A percentile compares a stretch with the other conserved stretches of the same genome.
Evolutionary conservation across 2,797 vertebrate species (phyloP).

Genomic region (Caiman crocodilus): DNA sequence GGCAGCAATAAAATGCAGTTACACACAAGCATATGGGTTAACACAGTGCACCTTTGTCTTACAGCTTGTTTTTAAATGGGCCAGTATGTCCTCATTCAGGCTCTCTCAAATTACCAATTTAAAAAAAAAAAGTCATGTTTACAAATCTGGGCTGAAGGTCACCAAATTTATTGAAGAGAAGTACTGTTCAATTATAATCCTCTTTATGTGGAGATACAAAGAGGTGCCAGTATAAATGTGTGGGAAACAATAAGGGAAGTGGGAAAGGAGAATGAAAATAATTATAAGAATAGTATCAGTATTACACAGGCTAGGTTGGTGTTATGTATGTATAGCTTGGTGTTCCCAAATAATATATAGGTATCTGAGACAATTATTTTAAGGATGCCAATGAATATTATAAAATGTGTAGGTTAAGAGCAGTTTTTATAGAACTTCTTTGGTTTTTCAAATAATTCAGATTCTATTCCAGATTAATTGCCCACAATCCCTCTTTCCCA

Average conservation of each 20-base stretch:
- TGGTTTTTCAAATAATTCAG: slow-evolving; percentile 68
- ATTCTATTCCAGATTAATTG: slow-evolving; percentile 71
- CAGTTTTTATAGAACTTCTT: slow-evolving; percentile 45
- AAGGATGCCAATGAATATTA: not conserved
- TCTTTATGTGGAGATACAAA: slow-evolving; percentile 20
- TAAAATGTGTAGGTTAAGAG: slow-evolving; percentile 32
- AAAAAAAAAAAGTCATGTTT: slow-evolving; percentile 11
- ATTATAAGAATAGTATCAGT: not conserved
- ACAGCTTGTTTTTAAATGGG: not conserved
- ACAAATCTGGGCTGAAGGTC: slow-evolving; percentile 17
- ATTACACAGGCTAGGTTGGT: not conserved
- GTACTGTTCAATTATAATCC: not conserved
- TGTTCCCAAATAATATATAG: not conserved
- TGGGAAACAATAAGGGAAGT: not conserved
- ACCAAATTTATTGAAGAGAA: not conserved
- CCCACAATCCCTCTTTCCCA: slow-evolving; percentile 56
- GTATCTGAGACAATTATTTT: not conserved
- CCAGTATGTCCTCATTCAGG: slow-evolving; percentile 14
- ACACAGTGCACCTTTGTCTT: not conserved
- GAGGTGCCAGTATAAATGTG: not conserved
- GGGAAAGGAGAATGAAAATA: not conserved
- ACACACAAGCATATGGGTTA: no score
- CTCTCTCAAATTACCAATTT: not conserved
- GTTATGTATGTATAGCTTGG: not conserved
- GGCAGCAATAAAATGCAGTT: no score